These are phyloP conservation scores for Phrynocephalus forsythii DNA, from an alignment of 2,797 vertebrate genomes.

Conservation along the genomic window DNA sequence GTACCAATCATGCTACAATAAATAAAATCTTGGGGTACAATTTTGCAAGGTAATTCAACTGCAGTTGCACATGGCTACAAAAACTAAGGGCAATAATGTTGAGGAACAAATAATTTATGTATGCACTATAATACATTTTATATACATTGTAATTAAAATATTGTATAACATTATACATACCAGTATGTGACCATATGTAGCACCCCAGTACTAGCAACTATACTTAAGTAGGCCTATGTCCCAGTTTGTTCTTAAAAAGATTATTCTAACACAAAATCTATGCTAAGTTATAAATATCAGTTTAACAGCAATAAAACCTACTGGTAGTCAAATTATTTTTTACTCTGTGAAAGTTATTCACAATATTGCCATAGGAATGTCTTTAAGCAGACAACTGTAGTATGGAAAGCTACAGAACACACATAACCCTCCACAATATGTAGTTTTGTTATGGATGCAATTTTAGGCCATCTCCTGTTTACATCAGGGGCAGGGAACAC, in stretches of 20 bases:
- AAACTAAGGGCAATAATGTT: not conserved
- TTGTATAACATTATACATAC: not conserved
- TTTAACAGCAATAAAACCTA: not conserved
- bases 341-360: not conserved
- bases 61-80: constrained; percentile 4
- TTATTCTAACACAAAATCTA: constrained; percentile 19
- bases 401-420: not conserved
- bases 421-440: not conserved
- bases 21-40: not conserved
- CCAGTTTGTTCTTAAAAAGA: not conserved
- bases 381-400: not conserved
- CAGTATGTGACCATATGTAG: not conserved
- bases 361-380: not conserved
- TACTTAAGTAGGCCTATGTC: not conserved
- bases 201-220: not conserved
- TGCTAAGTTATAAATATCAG: not conserved
- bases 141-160: too few species aligned
- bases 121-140: not conserved
- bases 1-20: not conserved
- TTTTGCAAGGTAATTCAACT: not conserved
- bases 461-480: not conserved
- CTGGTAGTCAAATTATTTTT: not conserved
- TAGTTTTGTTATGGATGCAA: not conserved
- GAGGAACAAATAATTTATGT: too few species aligned
- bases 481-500: too few species aligned